Evolutionary conservation across 2,113 vertebrate species (phyloP).

Genomic region (Bos indicus): DNA sequence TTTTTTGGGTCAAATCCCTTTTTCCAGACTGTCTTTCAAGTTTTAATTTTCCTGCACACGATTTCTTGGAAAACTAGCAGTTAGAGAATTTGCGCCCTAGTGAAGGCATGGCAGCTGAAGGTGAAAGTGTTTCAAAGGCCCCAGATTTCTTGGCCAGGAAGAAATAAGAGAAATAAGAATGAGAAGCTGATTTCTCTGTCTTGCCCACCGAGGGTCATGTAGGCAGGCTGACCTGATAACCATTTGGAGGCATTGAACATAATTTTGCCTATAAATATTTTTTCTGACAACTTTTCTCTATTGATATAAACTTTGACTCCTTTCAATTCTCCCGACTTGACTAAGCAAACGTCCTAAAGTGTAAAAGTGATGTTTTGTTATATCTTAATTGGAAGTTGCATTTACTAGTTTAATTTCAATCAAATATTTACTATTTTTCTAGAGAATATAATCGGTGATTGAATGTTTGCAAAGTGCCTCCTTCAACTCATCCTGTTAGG

Average conservation of each 20-base stretch:
- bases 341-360: background rate
- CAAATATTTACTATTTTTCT: conserved; percentile 1
- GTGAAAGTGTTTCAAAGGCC: background rate
- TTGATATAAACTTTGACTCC: background rate
- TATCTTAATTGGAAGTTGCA: background rate
- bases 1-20: background rate
- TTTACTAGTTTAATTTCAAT: conserved; percentile 4
- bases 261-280: background rate
- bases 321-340: background rate
- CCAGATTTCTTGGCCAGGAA: background rate
- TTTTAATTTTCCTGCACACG: background rate
- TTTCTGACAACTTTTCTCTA: background rate
- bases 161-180: background rate
- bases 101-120: background rate
- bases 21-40: background rate
- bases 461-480: background rate
- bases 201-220: background rate
- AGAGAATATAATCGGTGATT: background rate
- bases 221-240: background rate
- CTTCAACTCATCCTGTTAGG: background rate
- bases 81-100: background rate
- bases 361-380: background rate
- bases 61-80: background rate
- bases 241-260: background rate
- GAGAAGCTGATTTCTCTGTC: background rate